Base-by-base conservation (phyloP, 2,888 invertebrate species). In the Rugalucina vietnamica region DNA sequence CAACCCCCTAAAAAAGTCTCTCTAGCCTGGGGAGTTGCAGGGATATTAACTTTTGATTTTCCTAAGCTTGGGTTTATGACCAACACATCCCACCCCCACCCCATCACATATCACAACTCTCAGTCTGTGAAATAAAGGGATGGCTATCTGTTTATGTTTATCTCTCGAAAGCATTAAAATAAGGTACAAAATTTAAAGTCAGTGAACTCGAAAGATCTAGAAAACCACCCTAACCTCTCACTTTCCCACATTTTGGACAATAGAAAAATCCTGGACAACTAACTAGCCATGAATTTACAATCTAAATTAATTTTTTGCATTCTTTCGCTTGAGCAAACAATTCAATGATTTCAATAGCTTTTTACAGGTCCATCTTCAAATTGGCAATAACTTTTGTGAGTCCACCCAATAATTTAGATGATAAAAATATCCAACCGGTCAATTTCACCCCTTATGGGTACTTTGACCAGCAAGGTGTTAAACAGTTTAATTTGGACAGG, bases 391-490 rank as follows among this genome's bases (percentile, higher is more conserved):
- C 60, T 27, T 29, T 60, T 60, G 60, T 60, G 24, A 60, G 5
- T 60, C 43, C 1, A 10, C 4, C 2, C 10, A 18, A 60, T 60
- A 27, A 29, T 60, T 60, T 4, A 60, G 21, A 5, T 27, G 29
- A 60, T 60, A 60, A 60, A 60, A 60, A 29, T 60, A 29, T 60
- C 60, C 60, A 8, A 29, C 60, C 29, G 29, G 18, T 60, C 60
- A 4, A 60, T 60, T 60, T 60, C 60, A 29, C 29, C 29, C 60
- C 60, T 21, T 5, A 5, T 27, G 5, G 29, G 1, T 4, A 27
- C 60, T 54, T 54, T 60, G 60, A 60, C 60, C 60, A 27, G 60
- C 60, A 18, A 60, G 29, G 60, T 60, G 60, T 60, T 60, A 60
- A 60, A 60, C 29, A 60, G 60, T 60, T 29, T 29, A 60, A 27